These are phyloP conservation scores for Lasiurus borealis DNA, from an alignment of 2,113 vertebrate species.

Conservation along the genomic window DNA sequence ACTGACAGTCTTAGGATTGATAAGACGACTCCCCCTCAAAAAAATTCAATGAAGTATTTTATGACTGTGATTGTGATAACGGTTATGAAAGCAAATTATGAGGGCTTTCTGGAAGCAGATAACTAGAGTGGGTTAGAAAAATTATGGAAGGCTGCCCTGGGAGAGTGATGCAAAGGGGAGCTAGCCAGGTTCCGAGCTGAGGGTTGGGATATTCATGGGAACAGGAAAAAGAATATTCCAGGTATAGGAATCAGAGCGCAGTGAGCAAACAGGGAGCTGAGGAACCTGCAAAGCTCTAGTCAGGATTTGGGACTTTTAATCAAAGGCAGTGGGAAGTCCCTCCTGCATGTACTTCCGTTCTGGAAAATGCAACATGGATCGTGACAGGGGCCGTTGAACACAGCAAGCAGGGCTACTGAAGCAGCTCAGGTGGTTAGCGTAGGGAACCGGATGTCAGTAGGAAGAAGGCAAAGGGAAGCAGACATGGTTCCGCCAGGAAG, in stretches of 20 bases:
- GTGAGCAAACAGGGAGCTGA: neutral
- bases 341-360: neutral
- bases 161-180: neutral
- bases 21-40: neutral
- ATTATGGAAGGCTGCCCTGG: neutral
- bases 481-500: neutral
- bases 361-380: conserved; percentile 28
- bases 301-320: conserved; percentile 34
- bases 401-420: neutral
- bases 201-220: neutral
- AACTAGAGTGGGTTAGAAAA: neutral
- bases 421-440: neutral
- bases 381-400: neutral
- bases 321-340: conserved; percentile 15
- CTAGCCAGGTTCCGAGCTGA: neutral
- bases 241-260: neutral
- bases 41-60: neutral
- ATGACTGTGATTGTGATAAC: neutral
- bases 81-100: neutral
- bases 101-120: neutral
- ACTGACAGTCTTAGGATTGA: neutral
- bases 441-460: neutral
- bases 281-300: neutral
- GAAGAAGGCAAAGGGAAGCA: neutral
- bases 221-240: neutral